Evolutionary conservation across 2,888 invertebrate species (phyloP).

Genomic region (Alentia gelatinosa): DNA sequence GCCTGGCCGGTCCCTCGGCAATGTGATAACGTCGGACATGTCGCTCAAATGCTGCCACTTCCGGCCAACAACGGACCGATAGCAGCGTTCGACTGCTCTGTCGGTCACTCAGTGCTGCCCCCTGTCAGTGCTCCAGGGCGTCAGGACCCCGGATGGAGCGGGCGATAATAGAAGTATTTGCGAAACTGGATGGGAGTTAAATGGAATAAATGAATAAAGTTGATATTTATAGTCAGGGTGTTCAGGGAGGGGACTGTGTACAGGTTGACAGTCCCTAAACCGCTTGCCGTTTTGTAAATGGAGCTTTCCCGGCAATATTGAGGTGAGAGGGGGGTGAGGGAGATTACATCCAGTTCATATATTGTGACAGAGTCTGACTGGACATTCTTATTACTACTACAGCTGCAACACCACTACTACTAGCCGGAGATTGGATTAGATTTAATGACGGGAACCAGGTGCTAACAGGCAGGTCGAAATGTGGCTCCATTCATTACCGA

Average conservation of each 20-base stretch:
- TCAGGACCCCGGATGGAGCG: not conserved
- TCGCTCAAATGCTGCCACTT: not conserved
- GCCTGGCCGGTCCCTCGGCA: not conserved
- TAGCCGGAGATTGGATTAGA: no score
- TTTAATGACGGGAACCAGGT: no score
- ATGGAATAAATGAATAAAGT: not conserved
- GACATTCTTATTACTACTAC: no score
- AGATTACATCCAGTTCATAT: no score
- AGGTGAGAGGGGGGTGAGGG: no score
- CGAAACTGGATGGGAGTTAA: not conserved
- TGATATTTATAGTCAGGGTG: no score
- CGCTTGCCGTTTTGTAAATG: no score
- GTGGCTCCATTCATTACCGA: not conserved
- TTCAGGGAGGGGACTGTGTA: no score
- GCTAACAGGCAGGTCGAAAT: not conserved
- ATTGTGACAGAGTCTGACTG: no score
- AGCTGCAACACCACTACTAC: no score
- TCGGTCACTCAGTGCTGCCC: slow-evolving; percentile 4
- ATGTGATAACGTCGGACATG: slow-evolving; percentile 4
- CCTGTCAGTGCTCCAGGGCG: not conserved
- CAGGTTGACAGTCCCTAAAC: no score
- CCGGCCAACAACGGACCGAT: not conserved
- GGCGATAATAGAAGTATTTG: not conserved
- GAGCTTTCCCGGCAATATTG: no score
- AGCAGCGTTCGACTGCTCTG: not conserved